Evolutionary conservation across 2,888 invertebrate genomes (phyloP), one percentile per base, ranked within the genome.

Genomic region (Heliconius ismenius): DNA sequence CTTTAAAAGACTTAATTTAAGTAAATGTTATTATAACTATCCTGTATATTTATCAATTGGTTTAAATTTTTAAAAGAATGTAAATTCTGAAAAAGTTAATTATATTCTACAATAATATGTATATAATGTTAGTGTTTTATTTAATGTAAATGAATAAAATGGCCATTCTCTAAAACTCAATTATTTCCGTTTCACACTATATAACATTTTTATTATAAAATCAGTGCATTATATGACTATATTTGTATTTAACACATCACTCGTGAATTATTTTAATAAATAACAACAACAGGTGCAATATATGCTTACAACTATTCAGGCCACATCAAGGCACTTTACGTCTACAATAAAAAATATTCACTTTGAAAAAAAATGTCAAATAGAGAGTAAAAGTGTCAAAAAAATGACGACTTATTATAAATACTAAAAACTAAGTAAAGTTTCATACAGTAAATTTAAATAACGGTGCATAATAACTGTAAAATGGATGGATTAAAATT

Each of bases 321-420:
- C 84, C 83, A 82, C 83, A 81, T 83, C 84, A 87, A 87, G 86
- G 86, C 92, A 92, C 92, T 92, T 32, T 91, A 89, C 32, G 84
- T 86, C 88, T 90, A 90, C 83, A 86, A 81, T 83, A 89, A 90
- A 49, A 88, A 70, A 58, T 70, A 32, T 70, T 58, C n/a, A 32
- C 15, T 67, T 67, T 39, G 43, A 43, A 65, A 43, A 67, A 67
- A 43, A 24, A 65, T 24, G 36, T 65, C 2, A 43, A 67, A 67
- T 39, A 43, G 39, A 67, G 67, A 67, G 67, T 67, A 43, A 49
- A 24, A 11, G 28, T n/a, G 67, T 67, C 39, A 67, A 15, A 67
- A n/a, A 24, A 24, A 13, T 43, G 24, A 24, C 24, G 24, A n/a
- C 36, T 36, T n/a, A 36, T 13, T 65, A 39, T 39, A 67, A 24